Base-by-base conservation (phyloP, 2,797 vertebrate species). In the Lutjanus argentimaculatus region DNA sequence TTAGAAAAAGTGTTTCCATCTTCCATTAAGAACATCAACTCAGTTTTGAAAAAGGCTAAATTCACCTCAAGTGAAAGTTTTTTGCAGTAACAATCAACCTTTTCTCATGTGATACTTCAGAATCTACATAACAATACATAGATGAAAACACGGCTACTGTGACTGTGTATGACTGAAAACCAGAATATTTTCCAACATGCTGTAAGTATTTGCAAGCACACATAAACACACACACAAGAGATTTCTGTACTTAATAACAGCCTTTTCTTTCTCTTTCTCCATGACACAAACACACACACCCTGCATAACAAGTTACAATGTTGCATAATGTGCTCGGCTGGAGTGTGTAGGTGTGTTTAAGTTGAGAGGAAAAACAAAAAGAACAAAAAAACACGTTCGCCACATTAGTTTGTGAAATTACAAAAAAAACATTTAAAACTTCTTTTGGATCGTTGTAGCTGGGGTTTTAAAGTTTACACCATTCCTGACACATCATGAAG, bases 291-390 rank as follows among this genome's bases (percentile, higher is more conserved):
- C n/a, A 42, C 49, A 63, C 0, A 78, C 3, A n/a, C 17, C 43
- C 22, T 3, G 43, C 43, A 56, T 30, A 52, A 2, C n/a, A 49
- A 72, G 25, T 42, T 72, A n/a, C 16, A 53, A 7, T 48, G 64
- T 79, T 66, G 52, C 30, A 9, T 53, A 57, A 79, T 42, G 46
- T 68, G 57, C 45, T 16, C n/a, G n/a, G 55, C 22, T 68, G 25
- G 69, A 51, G 45, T 71, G 61, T 56, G 69, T 77, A n/a, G n/a
- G n/a, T n/a, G 84, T 71, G 68, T 68, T 62, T 67, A 76, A 66
- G 42, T 63, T 65, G 16, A 82, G 56, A 30, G 62, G 12, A 30
- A n/a, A 46, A 66, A n/a, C 53, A 30, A 30, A 30, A 30, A 30
- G 19, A 55, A 21, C 8, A 55, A 21, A 2, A 45, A 74, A 62